Evolutionary conservation across 2,888 invertebrate genomes (phyloP).

Genomic region (Heliconius aoede): DNA sequence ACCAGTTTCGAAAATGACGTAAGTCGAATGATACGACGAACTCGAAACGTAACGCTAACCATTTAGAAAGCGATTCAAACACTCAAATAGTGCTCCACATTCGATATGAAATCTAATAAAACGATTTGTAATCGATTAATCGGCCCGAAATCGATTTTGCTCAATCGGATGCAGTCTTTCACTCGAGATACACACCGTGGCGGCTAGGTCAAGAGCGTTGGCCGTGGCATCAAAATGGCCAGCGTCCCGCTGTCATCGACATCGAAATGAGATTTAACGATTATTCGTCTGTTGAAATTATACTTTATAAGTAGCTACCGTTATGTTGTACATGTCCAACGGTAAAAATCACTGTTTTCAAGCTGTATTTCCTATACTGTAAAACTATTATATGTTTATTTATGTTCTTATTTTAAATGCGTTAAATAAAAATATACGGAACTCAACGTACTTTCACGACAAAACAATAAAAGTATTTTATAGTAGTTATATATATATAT

Average conservation of each 20-base stretch:
- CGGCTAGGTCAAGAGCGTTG: constrained; percentile 71
- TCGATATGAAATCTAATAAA: constrained; percentile 31
- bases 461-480: neutral
- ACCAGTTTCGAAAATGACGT: constrained; percentile 45
- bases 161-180: constrained; percentile 47
- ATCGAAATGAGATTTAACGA: constrained; percentile 50
- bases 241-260: constrained; percentile 59
- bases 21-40: constrained; percentile 34
- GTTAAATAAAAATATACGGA: neutral
- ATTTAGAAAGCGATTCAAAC: constrained; percentile 46
- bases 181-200: constrained; percentile 56
- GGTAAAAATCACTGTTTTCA: neutral
- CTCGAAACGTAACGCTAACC: constrained; percentile 31
- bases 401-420: neutral
- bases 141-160: constrained; percentile 50
- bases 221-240: constrained; percentile 65
- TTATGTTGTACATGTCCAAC: neutral
- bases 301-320: constrained; percentile 1
- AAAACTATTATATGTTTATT: neutral
- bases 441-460: neutral
- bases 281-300: constrained; percentile 11
- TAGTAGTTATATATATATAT: neutral
- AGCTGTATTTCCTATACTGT: neutral
- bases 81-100: constrained; percentile 38
- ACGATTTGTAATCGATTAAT: constrained; percentile 44